phyloP scores from a whole-genome alignment of 2,113 vertebrate species.

The Oncorhynchus keta region DNA sequence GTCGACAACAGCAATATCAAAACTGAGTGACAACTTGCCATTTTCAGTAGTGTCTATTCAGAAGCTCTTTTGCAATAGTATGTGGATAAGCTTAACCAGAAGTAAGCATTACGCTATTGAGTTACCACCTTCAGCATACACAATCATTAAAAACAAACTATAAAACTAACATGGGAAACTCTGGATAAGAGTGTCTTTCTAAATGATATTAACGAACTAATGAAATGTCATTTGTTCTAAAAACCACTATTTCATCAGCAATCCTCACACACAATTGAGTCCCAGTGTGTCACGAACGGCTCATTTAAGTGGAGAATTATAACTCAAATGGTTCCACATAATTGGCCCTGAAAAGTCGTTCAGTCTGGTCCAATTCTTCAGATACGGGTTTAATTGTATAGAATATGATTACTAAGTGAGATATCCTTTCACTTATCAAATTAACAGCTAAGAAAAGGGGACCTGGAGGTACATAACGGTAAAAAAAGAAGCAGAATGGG shows the following conservation, averaged over 20 bases:
- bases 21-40: not conserved
- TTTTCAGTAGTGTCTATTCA: not conserved
- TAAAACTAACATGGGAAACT: too few relatives aligned
- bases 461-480: slow-evolving; percentile 47
- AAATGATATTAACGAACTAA: not conserved
- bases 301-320: slow-evolving; percentile 45
- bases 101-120: too few relatives aligned
- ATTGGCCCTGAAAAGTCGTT: slow-evolving; percentile 62
- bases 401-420: slow-evolving; percentile 62
- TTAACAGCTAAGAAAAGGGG: slow-evolving; percentile 62
- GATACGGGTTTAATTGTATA: slow-evolving; percentile 65
- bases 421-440: slow-evolving; percentile 67
- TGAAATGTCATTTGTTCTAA: not conserved
- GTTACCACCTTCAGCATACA: too few relatives aligned
- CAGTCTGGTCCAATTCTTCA: slow-evolving; percentile 58
- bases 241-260: not conserved
- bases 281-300: slow-evolving; percentile 22
- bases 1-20: not conserved
- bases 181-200: too few relatives aligned
- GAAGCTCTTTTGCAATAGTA: not conserved
- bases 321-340: slow-evolving; percentile 54
- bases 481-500: slow-evolving; percentile 39
- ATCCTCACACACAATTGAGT: slow-evolving; percentile 20
- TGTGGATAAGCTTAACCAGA: too few relatives aligned
- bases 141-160: too few relatives aligned